Conservation (phyloP, 2,797 vertebrate genomes). For the Coregonus ussuriensis region DNA sequence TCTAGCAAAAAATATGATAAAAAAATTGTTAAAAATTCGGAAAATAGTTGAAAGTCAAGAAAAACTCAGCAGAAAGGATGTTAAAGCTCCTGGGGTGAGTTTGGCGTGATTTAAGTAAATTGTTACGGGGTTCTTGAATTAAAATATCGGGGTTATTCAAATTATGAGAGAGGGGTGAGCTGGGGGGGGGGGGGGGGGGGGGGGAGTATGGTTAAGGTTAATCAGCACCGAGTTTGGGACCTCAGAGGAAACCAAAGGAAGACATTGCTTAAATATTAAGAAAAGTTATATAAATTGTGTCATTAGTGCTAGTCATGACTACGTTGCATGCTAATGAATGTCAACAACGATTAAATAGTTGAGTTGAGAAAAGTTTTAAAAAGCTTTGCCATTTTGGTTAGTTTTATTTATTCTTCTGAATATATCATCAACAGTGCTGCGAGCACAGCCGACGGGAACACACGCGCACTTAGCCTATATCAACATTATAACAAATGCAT, state of each 20-base stretch:
- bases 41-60: slow-evolving; percentile 95
- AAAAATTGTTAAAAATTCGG: slow-evolving; percentile 99
- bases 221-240: slow-evolving; percentile 81
- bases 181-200: slow-evolving; percentile 79
- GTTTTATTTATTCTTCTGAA: slow-evolving; percentile 50
- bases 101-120: slow-evolving; percentile 83
- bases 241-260: slow-evolving; percentile 77
- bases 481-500: slow-evolving; percentile 45
- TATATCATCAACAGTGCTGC: slow-evolving; percentile 61
- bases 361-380: slow-evolving; percentile 61
- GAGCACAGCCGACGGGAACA: slow-evolving; percentile 47
- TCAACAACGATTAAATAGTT: slow-evolving; percentile 56
- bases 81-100: slow-evolving; percentile 95
- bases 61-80: slow-evolving; percentile 95
- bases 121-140: slow-evolving; percentile 87
- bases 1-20: slow-evolving; percentile 99
- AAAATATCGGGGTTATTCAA: slow-evolving; percentile 99
- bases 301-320: slow-evolving; percentile 70
- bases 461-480: slow-evolving; percentile 42
- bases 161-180: slow-evolving; percentile 92
- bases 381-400: slow-evolving; percentile 23
- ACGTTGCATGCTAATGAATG: slow-evolving; percentile 59
- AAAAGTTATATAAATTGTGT: slow-evolving; percentile 74
- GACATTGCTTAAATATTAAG: slow-evolving; percentile 63
- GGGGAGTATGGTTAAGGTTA: too few relatives aligned